Evolutionary conservation across 92 coral and sea anemone genomes (phyloP), one percentile per base, ranked within the genome.

Genomic region (Palythoa grandiflora): DNA sequence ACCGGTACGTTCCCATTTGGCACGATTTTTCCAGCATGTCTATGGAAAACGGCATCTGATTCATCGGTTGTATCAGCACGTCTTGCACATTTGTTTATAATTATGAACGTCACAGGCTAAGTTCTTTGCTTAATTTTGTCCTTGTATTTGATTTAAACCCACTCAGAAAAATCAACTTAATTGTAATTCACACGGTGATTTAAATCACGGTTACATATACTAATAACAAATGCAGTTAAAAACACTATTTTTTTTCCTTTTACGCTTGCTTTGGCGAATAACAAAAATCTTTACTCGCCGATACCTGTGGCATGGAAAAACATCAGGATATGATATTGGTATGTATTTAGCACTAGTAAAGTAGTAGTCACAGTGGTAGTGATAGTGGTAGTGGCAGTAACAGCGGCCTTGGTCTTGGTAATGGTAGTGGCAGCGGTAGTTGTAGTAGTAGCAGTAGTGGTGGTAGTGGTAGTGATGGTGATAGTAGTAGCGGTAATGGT

Each of bases 301-400:
- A 20, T 59, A 51, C 8, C 71, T 40, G 70, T 39, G 35, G 2
- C 20, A 16, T 5, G n/a, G 10, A 2, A 38, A 6, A 36, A 55
- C 71, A 59, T 40, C 84, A 79, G 84, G 84, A 79, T 16, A 79
- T 79, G 84, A 59, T 59, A 38, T n/a, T 79, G 84, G 84, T 79
- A 79, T 17, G 84, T 38, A 79, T 57, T 65, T 17, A 20, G 36
- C 17, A 55, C 3, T 55, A 55, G 17, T 7, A 3, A 15, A 11
- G 3, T 15, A 55, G 11, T 9, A 54, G 9, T 14, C 2, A 54
- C 14, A 54, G 16, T 54, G 60, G 9, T 11, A 54, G 16, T 54
- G 60, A 9, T 11, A 54, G 16, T 44, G 48, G 48, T 6, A 54
- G 16, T 54, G 60, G 16, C 61, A 55, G 17, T 55, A 17, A 9